Percentiles rank a stretch among this genome's conserved stretches.
phyloP scores from a whole-genome alignment of 2,113 vertebrate species.

The Falcunculus frontatus region DNA sequence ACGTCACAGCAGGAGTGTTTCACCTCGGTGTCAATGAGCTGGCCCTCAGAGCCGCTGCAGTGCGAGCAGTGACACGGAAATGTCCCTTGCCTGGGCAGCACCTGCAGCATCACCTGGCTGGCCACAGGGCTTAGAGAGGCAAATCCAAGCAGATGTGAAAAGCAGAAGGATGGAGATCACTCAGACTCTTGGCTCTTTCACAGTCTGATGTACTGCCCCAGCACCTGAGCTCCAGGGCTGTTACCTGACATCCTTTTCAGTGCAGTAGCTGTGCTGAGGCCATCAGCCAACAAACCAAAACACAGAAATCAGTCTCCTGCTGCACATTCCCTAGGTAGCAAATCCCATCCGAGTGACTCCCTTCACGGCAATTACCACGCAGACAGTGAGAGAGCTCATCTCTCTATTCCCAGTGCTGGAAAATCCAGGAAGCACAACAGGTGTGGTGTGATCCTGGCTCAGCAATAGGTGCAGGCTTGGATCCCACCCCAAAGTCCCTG shows the following conservation, averaged over 20 bases:
- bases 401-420: neutral
- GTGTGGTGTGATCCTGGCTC: neutral
- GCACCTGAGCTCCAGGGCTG: neutral
- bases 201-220: neutral
- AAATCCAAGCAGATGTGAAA: neutral
- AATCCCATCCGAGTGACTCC: neutral
- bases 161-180: neutral
- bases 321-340: neutral
- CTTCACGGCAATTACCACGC: neutral
- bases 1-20: fast-evolving
- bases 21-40: too few species aligned
- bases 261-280: neutral
- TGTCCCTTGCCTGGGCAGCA: neutral
- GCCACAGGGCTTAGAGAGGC: fast-evolving
- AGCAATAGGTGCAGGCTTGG: neutral
- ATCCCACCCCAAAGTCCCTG: neutral
- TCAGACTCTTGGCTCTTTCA: neutral
- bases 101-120: neutral
- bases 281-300: neutral
- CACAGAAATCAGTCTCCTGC: neutral
- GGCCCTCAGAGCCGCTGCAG: fast-evolving
- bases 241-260: neutral
- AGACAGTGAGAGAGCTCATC: neutral
- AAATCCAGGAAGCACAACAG: neutral
- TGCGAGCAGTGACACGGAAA: fast-evolving